Evolutionary conservation across 1,140 invertebrate species (phyloP), one percentile per base, ranked within the genome.

Genomic region (Teleopsis dalmanni): DNA sequence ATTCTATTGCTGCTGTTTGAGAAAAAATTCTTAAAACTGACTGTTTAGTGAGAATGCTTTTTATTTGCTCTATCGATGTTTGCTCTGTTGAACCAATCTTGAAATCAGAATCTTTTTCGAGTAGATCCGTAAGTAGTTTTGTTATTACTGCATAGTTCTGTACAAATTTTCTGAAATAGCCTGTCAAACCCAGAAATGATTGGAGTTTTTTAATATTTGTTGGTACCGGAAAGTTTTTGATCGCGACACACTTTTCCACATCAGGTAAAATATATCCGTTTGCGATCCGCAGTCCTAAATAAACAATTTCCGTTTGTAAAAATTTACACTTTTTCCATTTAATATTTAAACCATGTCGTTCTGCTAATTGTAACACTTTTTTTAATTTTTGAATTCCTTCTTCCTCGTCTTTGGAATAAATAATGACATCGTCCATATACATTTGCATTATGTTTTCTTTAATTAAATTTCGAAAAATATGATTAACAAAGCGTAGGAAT

Each of bases 141-240:
- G 50, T 31, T 8, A 51, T 47, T 18, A 40, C 4, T 16, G 44
- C 38, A 33, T 47, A 51, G 18, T 40, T 29, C 27, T n/a, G 13
- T 19, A 51, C 26, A 25, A 51, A 51, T 21, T 42, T 38, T 9
- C 50, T 13, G 23, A 51, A 51, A 41, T 29, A 51, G 10, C 36
- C 37, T 11, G 37, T 40, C 14, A 51, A 22, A 3, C 37, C 50
- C 18, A 51, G 16, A 23, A 51, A 40, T 13, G 3, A 16, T 25
- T 47, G 45, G 8, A 47, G 7, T 10, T 22, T 1, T 22, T 51
- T 51, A 11, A 45, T 22, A 19, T 36, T 38, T 27, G 33, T 23
- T 13, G 37, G 65, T 41, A 31, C n/a, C 1, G 57, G 56, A 50
- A 65, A 62, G 10, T 61, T 54, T 41, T 42, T 50, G 18, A 47